Evolutionary conservation across 1,140 invertebrate species (phyloP).

Genomic region (Drosophila setifemur): DNA sequence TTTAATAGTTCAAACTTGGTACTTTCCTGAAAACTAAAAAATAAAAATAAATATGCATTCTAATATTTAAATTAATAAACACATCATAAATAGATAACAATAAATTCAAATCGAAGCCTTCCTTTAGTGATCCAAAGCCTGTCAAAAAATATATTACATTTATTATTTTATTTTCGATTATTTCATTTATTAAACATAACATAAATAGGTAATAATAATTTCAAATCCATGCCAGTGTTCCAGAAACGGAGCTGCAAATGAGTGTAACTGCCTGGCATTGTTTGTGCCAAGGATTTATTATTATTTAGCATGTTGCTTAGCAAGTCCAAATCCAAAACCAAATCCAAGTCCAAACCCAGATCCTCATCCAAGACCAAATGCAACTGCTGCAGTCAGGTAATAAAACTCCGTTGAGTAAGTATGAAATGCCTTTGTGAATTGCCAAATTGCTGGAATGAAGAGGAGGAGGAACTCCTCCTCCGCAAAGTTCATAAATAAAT

Average conservation of each 20-base stretch:
- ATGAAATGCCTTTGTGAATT: constrained; percentile 7
- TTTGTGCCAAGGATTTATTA: constrained; percentile 50
- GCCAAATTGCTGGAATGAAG: constrained; percentile 13
- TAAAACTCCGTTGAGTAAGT: constrained; percentile 16
- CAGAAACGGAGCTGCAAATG: not conserved
- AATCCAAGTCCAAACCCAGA: not conserved
- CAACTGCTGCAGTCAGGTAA: constrained; percentile 34
- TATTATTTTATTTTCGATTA: not conserved
- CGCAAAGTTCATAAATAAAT: constrained; percentile 43
- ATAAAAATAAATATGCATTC: no score
- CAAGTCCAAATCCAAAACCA: not conserved
- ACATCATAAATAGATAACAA: no score
- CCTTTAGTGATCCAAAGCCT: no score
- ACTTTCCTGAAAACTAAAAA: no score
- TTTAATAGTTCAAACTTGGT: no score
- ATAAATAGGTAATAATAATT: no score
- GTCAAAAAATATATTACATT: no score
- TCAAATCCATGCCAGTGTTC: no score
- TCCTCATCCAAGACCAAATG: not conserved
- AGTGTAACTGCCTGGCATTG: constrained; percentile 25
- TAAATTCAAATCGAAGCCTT: no score
- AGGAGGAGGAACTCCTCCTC: constrained; percentile 1
- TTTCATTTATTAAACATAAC: no score
- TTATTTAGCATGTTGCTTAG: constrained; percentile 54
- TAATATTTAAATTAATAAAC: no score